Conservation (phyloP, 2,797 vertebrate species). For the Ptychobarbus kaznakovi region DNA sequence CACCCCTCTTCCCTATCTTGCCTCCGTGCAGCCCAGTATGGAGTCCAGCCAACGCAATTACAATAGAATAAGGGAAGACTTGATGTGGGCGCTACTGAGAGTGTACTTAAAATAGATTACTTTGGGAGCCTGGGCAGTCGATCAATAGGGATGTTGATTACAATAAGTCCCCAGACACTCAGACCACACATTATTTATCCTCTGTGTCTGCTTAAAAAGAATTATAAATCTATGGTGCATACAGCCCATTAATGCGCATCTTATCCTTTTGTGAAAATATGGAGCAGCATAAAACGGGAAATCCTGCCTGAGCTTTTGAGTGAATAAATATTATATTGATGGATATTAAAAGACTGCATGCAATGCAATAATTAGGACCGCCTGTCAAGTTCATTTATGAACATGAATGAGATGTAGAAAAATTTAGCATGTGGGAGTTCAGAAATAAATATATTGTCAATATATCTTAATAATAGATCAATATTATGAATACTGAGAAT, state of each 20-base stretch:
- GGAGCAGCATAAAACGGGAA: neutral
- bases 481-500: neutral
- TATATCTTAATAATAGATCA: conserved; percentile 15
- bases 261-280: conserved; percentile 31
- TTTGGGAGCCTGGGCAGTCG: conserved; percentile 79
- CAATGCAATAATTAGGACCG: conserved; percentile 6
- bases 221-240: conserved; percentile 83
- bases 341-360: conserved; percentile 18
- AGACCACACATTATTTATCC: conserved; percentile 84
- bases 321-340: neutral
- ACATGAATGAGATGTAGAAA: neutral
- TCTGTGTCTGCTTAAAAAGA: conserved; percentile 68
- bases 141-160: conserved; percentile 91
- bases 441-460: conserved; percentile 17
- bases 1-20: neutral
- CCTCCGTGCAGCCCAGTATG: conserved; percentile 38
- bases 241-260: conserved; percentile 62
- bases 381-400: conserved; percentile 5
- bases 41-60: conserved; percentile 76
- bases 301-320: conserved; percentile 25
- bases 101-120: conserved; percentile 93
- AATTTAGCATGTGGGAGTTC: neutral
- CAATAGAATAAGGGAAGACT: conserved; percentile 57
- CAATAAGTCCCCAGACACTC: conserved; percentile 83
- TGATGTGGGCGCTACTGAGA: conserved; percentile 68